These are phyloP conservation scores for Arenicola marina DNA, from an alignment of 2,888 invertebrate species.

Conservation along the genomic window DNA sequence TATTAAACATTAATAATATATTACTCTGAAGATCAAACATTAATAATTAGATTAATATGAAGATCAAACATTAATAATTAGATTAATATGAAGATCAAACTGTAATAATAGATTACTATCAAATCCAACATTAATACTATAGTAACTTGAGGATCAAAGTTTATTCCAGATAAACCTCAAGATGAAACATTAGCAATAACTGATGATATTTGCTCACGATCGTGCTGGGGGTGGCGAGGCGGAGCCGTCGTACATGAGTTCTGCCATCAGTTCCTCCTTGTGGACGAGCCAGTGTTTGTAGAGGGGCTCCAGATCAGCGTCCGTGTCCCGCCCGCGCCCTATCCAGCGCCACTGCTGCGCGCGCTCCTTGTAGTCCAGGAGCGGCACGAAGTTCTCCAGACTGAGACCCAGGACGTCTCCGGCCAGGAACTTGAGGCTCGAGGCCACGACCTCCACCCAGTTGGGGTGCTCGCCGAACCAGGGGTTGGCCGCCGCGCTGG, in stretches of 20 bases:
- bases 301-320: conserved; percentile 72
- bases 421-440: conserved; percentile 81
- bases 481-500: conserved; percentile 50
- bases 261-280: conserved; percentile 45
- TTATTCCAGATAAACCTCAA: too few species aligned
- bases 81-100: too few species aligned
- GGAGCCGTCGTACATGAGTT: conserved; percentile 48
- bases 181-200: too few species aligned
- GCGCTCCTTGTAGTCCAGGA: conserved; percentile 78
- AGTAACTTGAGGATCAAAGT: too few species aligned
- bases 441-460: conserved; percentile 73
- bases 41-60: too few species aligned
- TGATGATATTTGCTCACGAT: too few species aligned
- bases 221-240: conserved; percentile 60
- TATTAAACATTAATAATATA: too few species aligned
- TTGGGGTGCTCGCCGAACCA: conserved; percentile 55
- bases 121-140: too few species aligned
- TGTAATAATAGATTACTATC: too few species aligned
- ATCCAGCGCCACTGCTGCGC: conserved; percentile 81
- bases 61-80: too few species aligned
- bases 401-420: conserved; percentile 75
- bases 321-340: conserved; percentile 84
- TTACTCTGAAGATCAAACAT: too few species aligned
- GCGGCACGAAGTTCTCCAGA: conserved; percentile 86
- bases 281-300: conserved; percentile 77